Evolutionary conservation across 2,888 invertebrate species (phyloP).

Genomic region (Boloria selene): DNA sequence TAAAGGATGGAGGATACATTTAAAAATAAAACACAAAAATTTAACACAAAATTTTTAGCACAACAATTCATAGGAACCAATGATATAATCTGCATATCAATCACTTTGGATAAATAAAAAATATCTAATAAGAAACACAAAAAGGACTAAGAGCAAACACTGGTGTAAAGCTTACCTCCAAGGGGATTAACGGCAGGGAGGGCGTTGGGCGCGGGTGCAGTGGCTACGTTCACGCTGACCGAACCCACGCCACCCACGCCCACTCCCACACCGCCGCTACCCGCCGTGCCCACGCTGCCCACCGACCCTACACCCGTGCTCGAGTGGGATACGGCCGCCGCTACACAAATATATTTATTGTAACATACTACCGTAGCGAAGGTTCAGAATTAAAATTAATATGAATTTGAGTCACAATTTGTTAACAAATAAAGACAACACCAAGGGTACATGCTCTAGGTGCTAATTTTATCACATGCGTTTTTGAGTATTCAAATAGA

Average conservation of each 20-base stretch:
- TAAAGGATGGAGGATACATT: not conserved
- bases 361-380: not conserved
- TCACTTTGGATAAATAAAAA: too few species aligned
- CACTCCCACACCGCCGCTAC: slow-evolving; percentile 43
- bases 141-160: too few species aligned
- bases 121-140: too few species aligned
- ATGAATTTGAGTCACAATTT: not conserved
- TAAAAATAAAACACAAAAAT: not conserved
- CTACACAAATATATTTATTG: slow-evolving; percentile 38
- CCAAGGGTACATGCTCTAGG: too few species aligned
- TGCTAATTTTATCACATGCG: too few species aligned
- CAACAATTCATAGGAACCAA: too few species aligned
- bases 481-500: not conserved
- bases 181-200: slow-evolving; percentile 51
- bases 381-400: not conserved
- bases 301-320: slow-evolving; percentile 48
- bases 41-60: too few species aligned
- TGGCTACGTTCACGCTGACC: slow-evolving; percentile 45
- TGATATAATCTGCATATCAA: too few species aligned
- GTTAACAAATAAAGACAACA: not conserved
- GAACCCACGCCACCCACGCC: slow-evolving; percentile 44
- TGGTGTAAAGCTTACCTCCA: slow-evolving; percentile 40
- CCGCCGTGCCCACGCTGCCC: slow-evolving; percentile 40
- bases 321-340: slow-evolving; percentile 54
- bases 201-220: slow-evolving; percentile 47